A percentile compares a stretch with the other conserved stretches of the same genome.
These are phyloP conservation scores for Fratercula arctica DNA, from an alignment of 2,797 vertebrate genomes.

Conservation along the genomic window DNA sequence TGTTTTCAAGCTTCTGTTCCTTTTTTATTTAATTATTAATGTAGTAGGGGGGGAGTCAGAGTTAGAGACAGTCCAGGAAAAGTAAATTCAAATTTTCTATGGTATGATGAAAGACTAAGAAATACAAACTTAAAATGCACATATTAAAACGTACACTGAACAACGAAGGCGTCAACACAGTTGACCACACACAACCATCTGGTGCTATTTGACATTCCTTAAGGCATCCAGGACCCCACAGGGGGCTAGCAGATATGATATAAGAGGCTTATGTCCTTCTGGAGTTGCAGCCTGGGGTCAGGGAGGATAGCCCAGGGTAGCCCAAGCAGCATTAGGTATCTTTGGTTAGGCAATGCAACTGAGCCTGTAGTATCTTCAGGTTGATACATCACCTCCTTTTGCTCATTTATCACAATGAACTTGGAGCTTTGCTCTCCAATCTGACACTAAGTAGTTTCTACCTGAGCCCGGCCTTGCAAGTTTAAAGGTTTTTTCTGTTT, in stretches of 20 bases:
- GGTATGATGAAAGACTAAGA: not conserved
- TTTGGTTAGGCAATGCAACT: not conserved
- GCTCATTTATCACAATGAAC: not conserved
- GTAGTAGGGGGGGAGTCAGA: rapidly evolving
- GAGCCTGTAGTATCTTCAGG: not conserved
- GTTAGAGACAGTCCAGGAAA: not conserved
- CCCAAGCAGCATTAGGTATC: not conserved
- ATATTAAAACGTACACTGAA: not conserved
- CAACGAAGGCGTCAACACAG: not conserved
- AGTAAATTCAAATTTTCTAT: not conserved
- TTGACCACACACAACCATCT: not conserved
- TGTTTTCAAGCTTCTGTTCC: not conserved
- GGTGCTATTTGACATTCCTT: not conserved
- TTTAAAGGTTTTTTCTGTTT: not conserved
- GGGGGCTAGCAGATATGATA: not conserved
- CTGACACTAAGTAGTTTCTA: not conserved
- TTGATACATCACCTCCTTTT: not conserved
- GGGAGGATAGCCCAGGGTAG: not conserved
- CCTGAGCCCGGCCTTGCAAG: not conserved
- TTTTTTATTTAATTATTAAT: not conserved
- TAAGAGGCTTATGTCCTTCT: not conserved
- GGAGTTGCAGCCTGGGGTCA: not conserved
- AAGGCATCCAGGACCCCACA: not conserved
- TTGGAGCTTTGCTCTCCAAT: not conserved
- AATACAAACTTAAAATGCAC: not conserved